These are phyloP conservation scores for Eumerus sabulonum DNA, from an alignment of 2,888 invertebrate genomes.

Conservation along the genomic window DNA sequence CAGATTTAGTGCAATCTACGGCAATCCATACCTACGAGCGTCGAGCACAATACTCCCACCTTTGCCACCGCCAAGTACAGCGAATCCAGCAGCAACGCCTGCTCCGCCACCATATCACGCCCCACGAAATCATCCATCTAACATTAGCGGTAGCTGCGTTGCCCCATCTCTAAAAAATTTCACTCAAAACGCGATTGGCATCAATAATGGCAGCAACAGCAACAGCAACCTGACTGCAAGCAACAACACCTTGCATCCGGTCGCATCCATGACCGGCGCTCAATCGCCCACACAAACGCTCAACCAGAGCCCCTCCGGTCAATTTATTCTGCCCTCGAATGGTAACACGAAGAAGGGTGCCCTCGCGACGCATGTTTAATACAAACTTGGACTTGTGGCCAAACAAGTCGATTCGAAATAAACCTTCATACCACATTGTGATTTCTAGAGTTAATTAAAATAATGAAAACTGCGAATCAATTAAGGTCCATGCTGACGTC, in stretches of 20 bases:
- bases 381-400: slow-evolving; percentile 70
- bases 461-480: slow-evolving; percentile 19
- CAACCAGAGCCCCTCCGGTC: slow-evolving; percentile 81
- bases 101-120: slow-evolving; percentile 88
- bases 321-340: slow-evolving; percentile 79
- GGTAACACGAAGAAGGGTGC: slow-evolving; percentile 79
- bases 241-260: slow-evolving; percentile 76
- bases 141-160: slow-evolving; percentile 72
- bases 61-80: slow-evolving; percentile 83
- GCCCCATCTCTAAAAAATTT: slow-evolving; percentile 71
- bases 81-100: slow-evolving; percentile 88
- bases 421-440: slow-evolving; percentile 76
- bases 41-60: slow-evolving; percentile 81
- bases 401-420: slow-evolving; percentile 67
- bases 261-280: slow-evolving; percentile 79
- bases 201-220: slow-evolving; percentile 80
- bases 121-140: slow-evolving; percentile 73
- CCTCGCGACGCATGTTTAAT: slow-evolving; percentile 83
- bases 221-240: slow-evolving; percentile 79
- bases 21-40: slow-evolving; percentile 91
- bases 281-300: slow-evolving; percentile 84
- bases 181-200: slow-evolving; percentile 59
- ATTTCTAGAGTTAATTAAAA: slow-evolving; percentile 78
- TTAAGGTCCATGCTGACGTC: slow-evolving; percentile 33
- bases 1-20: slow-evolving; percentile 92